Percentiles rank a stretch among this genome's conserved stretches.
phyloP scores from a whole-genome alignment of 92 coral and sea anemone species.

The Micromussa lordhowensis region DNA sequence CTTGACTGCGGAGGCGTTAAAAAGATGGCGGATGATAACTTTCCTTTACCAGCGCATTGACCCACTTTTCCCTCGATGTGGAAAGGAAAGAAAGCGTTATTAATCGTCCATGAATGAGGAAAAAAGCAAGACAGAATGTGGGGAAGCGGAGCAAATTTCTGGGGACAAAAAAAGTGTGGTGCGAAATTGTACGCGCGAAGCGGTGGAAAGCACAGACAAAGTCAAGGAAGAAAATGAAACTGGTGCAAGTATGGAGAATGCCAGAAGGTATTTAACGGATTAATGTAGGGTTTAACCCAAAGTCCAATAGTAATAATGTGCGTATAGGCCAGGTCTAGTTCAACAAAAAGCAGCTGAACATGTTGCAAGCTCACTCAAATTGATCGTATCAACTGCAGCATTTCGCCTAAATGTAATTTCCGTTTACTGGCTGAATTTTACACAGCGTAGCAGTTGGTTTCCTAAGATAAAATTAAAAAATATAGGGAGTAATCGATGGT shows the following conservation, averaged over 20 bases:
- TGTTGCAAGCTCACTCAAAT: background rate
- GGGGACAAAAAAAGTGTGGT: slow-evolving; percentile 31
- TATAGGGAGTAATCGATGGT: background rate
- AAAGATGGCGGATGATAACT: slow-evolving; percentile 44
- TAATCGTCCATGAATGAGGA: slow-evolving; percentile 71
- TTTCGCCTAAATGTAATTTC: background rate
- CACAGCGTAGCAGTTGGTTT: background rate
- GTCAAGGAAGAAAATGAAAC: slow-evolving; percentile 39
- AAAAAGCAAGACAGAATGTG: slow-evolving; percentile 62
- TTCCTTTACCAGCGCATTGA: slow-evolving; percentile 24
- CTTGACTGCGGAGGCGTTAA: slow-evolving; percentile 34
- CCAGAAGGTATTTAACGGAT: slow-evolving; percentile 23
- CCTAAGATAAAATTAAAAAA: background rate
- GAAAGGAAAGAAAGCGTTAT: slow-evolving; percentile 37
- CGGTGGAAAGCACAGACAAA: slow-evolving; percentile 28
- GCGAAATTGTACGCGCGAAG: slow-evolving; percentile 26
- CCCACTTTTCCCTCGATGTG: slow-evolving; percentile 44
- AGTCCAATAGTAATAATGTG: background rate
- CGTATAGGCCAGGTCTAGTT: too few relatives aligned
- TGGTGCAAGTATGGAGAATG: slow-evolving; percentile 49
- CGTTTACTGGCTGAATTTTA: background rate
- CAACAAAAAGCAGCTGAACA: background rate
- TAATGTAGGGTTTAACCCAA: background rate
- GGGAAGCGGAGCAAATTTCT: slow-evolving; percentile 48
- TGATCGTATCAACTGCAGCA: background rate